Evolutionary conservation across 2,113 vertebrate species (phyloP), one percentile per base, ranked within the genome.

Genomic region (Piprites chloris): DNA sequence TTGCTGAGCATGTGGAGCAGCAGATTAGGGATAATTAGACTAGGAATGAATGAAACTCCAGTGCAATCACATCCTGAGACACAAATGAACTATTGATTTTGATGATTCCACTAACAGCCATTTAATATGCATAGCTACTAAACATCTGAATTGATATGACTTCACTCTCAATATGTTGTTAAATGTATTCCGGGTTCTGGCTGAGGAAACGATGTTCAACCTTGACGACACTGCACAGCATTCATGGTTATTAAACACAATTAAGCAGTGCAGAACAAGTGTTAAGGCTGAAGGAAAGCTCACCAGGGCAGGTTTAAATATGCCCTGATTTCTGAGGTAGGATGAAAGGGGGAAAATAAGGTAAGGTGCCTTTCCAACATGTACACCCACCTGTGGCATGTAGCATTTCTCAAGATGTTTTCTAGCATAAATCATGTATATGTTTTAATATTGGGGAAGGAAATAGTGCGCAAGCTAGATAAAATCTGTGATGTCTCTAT

Each of bases 71-170:
- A 94, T 90, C 87, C 89, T 93, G 94, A 97, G 96, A 96, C 96
- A 96, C 93, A 95, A 97, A 97, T 89, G 92, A 97, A 96, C 95
- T 90, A 97, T 97, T 97, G 97, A 98, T 98, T 96, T 92, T 96
- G 95, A 96, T 87, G 95, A 97, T 95, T 97, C 87, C 96, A 94
- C 96, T 95, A 97, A 96, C 12, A 88, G 93, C 84, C 94, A 95
- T 97, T 97, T 96, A 93, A 97, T 91, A 97, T 93, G 94, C 95
- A 96, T 85, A 94, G 96, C 83, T 94, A 46, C 90, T 93, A 87
- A 96, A 96, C 93, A 96, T 95, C 74, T 90, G 81, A 94, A 81
- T 87, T 84, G 86, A 94, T 95, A 97, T 83, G 89, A 96, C 90
- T 92, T 86, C 65, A 50, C 87, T 89, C 67, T 65, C 69, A 88